Base-by-base conservation (phyloP, 2,113 vertebrate genomes). In the Chrysemys picta region DNA sequence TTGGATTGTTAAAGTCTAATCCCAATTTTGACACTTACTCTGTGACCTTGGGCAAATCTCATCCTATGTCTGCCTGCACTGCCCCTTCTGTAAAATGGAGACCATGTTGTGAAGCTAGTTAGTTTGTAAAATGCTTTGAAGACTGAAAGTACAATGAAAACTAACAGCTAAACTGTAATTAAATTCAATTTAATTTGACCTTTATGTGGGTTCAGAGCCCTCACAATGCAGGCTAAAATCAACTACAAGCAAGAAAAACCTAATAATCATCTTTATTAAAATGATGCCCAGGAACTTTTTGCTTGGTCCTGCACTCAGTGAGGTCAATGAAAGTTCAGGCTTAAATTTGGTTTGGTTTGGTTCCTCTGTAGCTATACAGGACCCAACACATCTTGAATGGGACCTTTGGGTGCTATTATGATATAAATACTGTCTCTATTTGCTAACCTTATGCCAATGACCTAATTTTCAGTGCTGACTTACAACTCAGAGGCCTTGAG, bases 191-290 rank as follows among this genome's bases (percentile, higher is more conserved):
- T 1, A 10, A 87, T 52, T 56, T 91, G 24, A 22, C 88, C 24
- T 14, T 82, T 31, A 69, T 17, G 1, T 90, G 29, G 0, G 9
- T 90, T 90, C 21, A 56, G 75, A 81, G 42, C 8, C 38, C 82
- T 91, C 3, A 52, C 80, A 76, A 93, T 75, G 52, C 29, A 76
- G 53, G 85, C 2, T 59, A 59, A 75, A 65, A 75, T 65, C 5
- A 89, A 11, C 3, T 57, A 13, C 47, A 53, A 14, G 16, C 0
- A 0, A 89, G 62, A 24, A 62, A 72, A 14, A 12, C 62, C 14
- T 13, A 93, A 35, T 65, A 0, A 0, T 14, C 3, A 81, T 0
- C 79, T 91, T 88, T 69, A 49, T 7, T 94, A 21, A n/a, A 69
- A 69, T 35, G 3, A 6, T 69, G 35, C n/a, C 35, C n/a, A n/a